Conservation (phyloP, 2,113 vertebrate species). For the Sciurus niger region DNA sequence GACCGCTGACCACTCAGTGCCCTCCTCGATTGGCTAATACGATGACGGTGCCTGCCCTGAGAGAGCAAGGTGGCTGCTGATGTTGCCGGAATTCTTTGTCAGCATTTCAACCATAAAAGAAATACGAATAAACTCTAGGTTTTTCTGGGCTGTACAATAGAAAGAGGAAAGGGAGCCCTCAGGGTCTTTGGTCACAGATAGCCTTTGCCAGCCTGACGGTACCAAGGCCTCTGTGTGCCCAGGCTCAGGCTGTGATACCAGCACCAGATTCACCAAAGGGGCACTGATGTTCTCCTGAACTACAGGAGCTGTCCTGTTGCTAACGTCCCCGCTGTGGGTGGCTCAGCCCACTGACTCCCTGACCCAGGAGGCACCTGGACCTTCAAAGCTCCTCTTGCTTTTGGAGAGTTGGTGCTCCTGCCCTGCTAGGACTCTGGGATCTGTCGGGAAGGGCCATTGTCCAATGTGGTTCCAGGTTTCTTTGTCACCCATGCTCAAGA, state of each 20-base stretch:
- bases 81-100: constrained; percentile 49
- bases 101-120: not conserved
- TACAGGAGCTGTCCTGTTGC: not conserved
- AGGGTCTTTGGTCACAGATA: not conserved
- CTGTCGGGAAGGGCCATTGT: not conserved
- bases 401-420: too few species aligned
- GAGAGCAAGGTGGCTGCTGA: constrained; percentile 43
- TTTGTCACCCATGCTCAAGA: not conserved
- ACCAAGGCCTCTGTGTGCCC: not conserved
- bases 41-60: constrained; percentile 36
- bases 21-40: constrained; percentile 37
- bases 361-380: not conserved
- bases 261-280: not conserved
- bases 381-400: not conserved
- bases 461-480: constrained; percentile 24
- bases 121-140: not conserved
- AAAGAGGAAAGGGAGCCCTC: constrained; percentile 19
- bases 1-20: too few species aligned
- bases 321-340: not conserved
- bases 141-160: not conserved
- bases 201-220: not conserved
- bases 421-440: not conserved
- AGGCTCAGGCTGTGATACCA: not conserved
- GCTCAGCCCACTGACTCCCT: accelerated
- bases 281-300: not conserved